Percentiles rank a stretch among this genome's conserved stretches.
phyloP scores from a whole-genome alignment of 1,140 invertebrate species.

The Stenopsyche tienmushanensis region DNA sequence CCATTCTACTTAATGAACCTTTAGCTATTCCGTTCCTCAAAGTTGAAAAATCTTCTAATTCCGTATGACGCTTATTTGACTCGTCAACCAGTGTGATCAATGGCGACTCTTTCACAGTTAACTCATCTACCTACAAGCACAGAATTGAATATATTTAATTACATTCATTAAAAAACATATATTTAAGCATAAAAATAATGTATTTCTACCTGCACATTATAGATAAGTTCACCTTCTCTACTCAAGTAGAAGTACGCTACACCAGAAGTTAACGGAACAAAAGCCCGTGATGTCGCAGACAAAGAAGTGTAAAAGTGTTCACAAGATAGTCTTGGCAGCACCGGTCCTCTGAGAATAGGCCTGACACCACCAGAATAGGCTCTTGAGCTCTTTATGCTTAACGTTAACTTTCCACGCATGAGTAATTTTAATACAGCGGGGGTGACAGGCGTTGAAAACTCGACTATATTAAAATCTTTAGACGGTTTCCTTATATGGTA shows the following conservation, averaged over 20 bases:
- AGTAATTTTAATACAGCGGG: slow-evolving; percentile 69
- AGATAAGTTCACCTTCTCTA: slow-evolving; percentile 70
- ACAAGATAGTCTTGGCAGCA: slow-evolving; percentile 71
- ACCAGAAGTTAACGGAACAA: slow-evolving; percentile 52
- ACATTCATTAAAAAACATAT: background rate
- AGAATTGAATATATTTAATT: background rate
- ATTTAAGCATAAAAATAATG: slow-evolving; percentile 7
- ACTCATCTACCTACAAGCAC: slow-evolving; percentile 55
- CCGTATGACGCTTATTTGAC: slow-evolving; percentile 64
- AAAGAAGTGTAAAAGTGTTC: slow-evolving; percentile 77
- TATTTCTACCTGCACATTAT: slow-evolving; percentile 63
- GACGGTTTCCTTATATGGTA: slow-evolving; percentile 66
- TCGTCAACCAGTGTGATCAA: slow-evolving; percentile 71
- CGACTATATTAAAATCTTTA: slow-evolving; percentile 70
- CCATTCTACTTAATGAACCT: slow-evolving; percentile 65
- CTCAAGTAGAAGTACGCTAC: slow-evolving; percentile 79
- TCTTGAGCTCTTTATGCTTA: slow-evolving; percentile 48
- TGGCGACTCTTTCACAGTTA: slow-evolving; percentile 58
- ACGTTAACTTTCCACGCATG: slow-evolving; percentile 66
- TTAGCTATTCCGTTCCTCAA: slow-evolving; percentile 65
- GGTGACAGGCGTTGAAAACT: slow-evolving; percentile 71
- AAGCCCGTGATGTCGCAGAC: slow-evolving; percentile 52
- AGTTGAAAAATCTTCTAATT: slow-evolving; percentile 66
- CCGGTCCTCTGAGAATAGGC: slow-evolving; percentile 64
- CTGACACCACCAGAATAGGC: slow-evolving; percentile 57